Percentiles rank a stretch among this genome's conserved stretches.
Evolutionary conservation across 2,113 vertebrate genomes (phyloP).

Genomic region (Ancistrus triradiatus): DNA sequence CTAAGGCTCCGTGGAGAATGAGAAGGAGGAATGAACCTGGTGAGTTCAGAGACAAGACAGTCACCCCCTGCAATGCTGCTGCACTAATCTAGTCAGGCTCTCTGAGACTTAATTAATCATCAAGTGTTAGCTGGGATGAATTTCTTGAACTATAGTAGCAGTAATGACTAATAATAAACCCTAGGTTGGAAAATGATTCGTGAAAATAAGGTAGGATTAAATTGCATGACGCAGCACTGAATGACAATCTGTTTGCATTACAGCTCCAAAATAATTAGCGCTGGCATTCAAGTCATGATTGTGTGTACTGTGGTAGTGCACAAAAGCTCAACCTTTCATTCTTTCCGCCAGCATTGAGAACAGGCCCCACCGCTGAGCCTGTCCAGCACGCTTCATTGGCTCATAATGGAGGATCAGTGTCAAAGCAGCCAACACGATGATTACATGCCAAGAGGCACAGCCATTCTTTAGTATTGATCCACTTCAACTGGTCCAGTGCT

Average conservation of each 20-base stretch:
- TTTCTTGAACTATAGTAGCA: neutral
- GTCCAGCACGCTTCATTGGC: conserved; percentile 49
- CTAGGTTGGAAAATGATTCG: neutral
- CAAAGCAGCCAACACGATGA: conserved; percentile 48
- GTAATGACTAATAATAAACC: neutral
- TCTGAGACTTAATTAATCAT: conserved; percentile 27
- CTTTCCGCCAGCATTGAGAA: conserved; percentile 18
- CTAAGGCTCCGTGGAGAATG: conserved; percentile 43
- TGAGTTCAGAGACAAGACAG: conserved; percentile 60
- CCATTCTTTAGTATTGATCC: conserved; percentile 48
- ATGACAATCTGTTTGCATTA: conserved; percentile 1
- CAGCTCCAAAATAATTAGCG: conserved; percentile 23
- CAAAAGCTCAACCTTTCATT: conserved; percentile 15
- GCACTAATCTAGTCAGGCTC: conserved; percentile 31
- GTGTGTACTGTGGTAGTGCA: conserved; percentile 18
- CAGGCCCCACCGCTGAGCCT: conserved; percentile 31
- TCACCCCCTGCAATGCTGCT: conserved; percentile 28
- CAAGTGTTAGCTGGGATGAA: neutral
- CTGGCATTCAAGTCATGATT: conserved; percentile 18
- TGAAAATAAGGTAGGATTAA: neutral
- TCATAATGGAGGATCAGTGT: conserved; percentile 50
- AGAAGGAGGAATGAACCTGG: conserved; percentile 63
- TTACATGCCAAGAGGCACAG: conserved; percentile 46
- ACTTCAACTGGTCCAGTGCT: conserved; percentile 37
- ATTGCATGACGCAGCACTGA: neutral